A percentile compares a stretch with the other conserved stretches of the same genome.
These are phyloP conservation scores for Chouioia cunea DNA, from an alignment of 2,888 invertebrate species.

Conservation along the genomic window DNA sequence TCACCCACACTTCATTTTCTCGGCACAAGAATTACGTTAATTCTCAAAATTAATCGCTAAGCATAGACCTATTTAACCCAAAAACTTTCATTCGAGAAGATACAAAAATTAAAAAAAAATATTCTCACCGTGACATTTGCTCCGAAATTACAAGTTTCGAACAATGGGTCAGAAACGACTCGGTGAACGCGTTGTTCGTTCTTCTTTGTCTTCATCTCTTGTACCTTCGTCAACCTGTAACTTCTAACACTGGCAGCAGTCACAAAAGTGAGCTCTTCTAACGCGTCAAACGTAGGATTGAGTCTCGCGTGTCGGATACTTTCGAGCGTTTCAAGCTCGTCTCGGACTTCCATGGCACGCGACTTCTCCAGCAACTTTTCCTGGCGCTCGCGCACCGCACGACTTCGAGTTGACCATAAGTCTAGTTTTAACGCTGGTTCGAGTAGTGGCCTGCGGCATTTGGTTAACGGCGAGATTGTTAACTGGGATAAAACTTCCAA, in stretches of 20 bases:
- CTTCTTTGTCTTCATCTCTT: constrained; percentile 49
- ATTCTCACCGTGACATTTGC: constrained; percentile 32
- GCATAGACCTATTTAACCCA: too few relatives aligned
- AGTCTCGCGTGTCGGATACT: constrained; percentile 63
- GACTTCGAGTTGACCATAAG: background rate
- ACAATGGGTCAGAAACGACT: background rate
- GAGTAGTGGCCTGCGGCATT: too few relatives aligned
- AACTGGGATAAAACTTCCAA: background rate
- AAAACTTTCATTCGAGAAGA: background rate
- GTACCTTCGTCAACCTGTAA: constrained; percentile 62
- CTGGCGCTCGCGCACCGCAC: background rate
- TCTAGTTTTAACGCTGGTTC: too few relatives aligned
- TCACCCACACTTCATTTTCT: too few relatives aligned
- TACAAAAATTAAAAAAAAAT: background rate
- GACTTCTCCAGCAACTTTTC: constrained; percentile 1
- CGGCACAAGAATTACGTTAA: too few relatives aligned
- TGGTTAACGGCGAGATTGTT: too few relatives aligned
- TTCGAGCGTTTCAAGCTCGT: constrained; percentile 4
- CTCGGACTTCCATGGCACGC: background rate
- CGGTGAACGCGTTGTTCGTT: constrained; percentile 47
- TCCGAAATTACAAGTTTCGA: constrained; percentile 12
- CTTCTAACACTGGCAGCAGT: constrained; percentile 65
- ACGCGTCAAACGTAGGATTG: constrained; percentile 62
- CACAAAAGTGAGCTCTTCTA: constrained; percentile 65
- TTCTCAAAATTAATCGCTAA: too few relatives aligned